A percentile compares a stretch with the other conserved stretches of the same genome.
Conservation (phyloP, 2,888 invertebrate species). For the Phyllotreta striolata region DNA sequence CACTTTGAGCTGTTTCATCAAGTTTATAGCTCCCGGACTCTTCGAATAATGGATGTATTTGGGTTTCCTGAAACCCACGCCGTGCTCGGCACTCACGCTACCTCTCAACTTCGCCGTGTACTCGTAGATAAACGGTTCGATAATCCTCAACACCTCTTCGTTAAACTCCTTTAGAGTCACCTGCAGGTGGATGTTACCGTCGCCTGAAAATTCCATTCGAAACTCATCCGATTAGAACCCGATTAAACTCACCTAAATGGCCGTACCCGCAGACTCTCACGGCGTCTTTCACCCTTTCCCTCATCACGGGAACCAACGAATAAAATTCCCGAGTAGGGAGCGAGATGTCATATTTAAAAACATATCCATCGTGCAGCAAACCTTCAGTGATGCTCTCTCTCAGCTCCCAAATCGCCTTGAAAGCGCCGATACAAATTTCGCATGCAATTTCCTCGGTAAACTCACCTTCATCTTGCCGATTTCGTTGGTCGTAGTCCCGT, state of each 20-base stretch:
- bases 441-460: too few species aligned
- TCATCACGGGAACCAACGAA: conserved; percentile 77
- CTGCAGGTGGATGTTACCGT: conserved; percentile 96
- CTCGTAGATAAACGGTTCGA: conserved; percentile 94
- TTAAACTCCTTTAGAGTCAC: conserved; percentile 76
- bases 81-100: conserved; percentile 97
- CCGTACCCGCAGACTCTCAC: conserved; percentile 86
- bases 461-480: conserved; percentile 78
- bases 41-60: conserved; percentile 86
- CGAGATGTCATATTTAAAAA: conserved; percentile 96
- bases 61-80: conserved; percentile 89
- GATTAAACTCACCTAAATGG: conserved; percentile 78
- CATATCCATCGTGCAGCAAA: conserved; percentile 81
- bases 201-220: conserved; percentile 66
- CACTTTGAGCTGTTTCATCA: conserved; percentile 85
- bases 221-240: conserved; percentile 1
- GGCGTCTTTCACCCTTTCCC: conserved; percentile 69
- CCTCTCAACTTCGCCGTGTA: conserved; percentile 82
- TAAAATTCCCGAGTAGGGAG: conserved; percentile 86
- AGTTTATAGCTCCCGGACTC: conserved; percentile 72
- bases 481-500: conserved; percentile 89
- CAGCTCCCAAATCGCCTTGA: conserved; percentile 81
- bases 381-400: conserved; percentile 86
- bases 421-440: too few species aligned
- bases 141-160: conserved; percentile 67